Evolutionary conservation across 2,797 vertebrate species (phyloP).

Genomic region (Nothura maculosa): DNA sequence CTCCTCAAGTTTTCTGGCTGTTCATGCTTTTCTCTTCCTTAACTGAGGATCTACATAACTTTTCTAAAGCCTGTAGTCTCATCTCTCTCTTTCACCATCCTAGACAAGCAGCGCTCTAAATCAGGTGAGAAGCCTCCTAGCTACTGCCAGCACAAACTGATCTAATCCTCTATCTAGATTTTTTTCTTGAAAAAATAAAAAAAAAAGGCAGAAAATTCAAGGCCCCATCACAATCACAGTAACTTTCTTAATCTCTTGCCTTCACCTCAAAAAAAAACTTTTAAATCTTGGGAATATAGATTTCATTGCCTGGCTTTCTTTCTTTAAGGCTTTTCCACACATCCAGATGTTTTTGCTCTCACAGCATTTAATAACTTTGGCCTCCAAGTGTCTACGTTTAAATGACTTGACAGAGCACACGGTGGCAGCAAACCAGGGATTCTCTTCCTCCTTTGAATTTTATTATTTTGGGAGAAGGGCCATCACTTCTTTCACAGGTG

Average conservation of each 20-base stretch:
- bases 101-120: background rate
- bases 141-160: background rate
- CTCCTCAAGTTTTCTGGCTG: background rate
- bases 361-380: slow-evolving; percentile 62
- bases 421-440: slow-evolving; percentile 49
- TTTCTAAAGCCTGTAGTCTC: background rate
- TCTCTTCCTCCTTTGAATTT: slow-evolving; percentile 60
- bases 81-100: background rate
- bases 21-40: background rate
- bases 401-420: background rate
- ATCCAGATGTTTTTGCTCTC: slow-evolving; percentile 44
- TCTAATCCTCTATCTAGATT: background rate
- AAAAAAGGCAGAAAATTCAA: background rate
- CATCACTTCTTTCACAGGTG: slow-evolving; percentile 53
- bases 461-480: slow-evolving; percentile 65
- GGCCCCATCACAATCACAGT: background rate
- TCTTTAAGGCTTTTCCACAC: background rate
- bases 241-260: background rate
- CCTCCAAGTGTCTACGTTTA: slow-evolving; percentile 39
- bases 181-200: background rate
- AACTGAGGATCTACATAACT: background rate
- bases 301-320: background rate
- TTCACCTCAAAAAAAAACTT: background rate
- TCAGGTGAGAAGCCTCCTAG: background rate
- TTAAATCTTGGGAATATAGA: background rate